Base-by-base conservation (phyloP, 2,797 vertebrate genomes). In the Peromyscus attwateri region DNA sequence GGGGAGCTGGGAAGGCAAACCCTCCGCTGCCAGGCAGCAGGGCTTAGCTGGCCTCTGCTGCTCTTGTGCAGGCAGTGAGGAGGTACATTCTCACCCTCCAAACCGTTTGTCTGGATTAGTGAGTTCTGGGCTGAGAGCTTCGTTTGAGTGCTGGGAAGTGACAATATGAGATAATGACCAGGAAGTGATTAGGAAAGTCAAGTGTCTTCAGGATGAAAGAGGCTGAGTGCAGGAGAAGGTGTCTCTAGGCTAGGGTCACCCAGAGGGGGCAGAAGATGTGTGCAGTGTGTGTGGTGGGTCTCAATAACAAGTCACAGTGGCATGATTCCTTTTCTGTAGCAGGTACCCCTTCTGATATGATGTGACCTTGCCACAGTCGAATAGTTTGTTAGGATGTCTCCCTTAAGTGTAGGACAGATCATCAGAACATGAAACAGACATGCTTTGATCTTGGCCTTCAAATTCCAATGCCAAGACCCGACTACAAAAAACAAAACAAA, bases 51-150 rank as follows among this genome's bases (percentile, higher is more conserved):
- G 0, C 4, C 46, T 13, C 46, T 52, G 12, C 62, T 11, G 49
- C 81, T 73, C 37, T 49, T 73, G 49, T 11, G 13, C 11, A 68
- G 29, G 29, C 11, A 34, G 37, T 1, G 6, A 13, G 40, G 66
- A 83, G 25, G 6, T 31, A 3, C 1, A 0, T 80, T 97, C 95
- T 92, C 90, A 75, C 82, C 76, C 66, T 91, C 94, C 82, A 92
- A 96, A n/a, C 79, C 97, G 97, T 97, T 98, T 40, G 55, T 98
- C 97, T 97, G 95, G 97, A 98, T 98, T 98, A 97, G 70, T 62
- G 55, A 92, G 79, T 97, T 97, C 95, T 93, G 93, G 82, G 79
- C 92, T 71, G 60, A 37, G 97, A 91, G 92, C 97, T 97, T 92
- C 92, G 97, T 97, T 94, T 93, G 95, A 92, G 95, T 27, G 31